Evolutionary conservation across 2,113 vertebrate genomes (phyloP).

Genomic region (Lanius collurio): DNA sequence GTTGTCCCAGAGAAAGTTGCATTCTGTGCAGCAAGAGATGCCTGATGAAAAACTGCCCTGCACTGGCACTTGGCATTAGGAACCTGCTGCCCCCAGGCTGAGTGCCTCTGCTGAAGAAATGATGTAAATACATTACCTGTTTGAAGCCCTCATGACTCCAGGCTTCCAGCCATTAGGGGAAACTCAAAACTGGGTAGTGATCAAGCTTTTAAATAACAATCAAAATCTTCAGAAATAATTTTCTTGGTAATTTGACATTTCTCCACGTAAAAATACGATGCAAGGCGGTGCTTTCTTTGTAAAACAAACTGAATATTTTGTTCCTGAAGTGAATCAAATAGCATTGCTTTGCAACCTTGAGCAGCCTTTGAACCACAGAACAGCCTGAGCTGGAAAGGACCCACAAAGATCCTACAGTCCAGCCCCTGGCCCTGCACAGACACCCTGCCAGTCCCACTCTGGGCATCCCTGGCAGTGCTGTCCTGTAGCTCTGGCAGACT

Average conservation of each 20-base stretch:
- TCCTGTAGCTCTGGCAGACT: background rate
- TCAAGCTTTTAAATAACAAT: background rate
- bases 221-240: background rate
- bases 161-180: background rate
- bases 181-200: background rate
- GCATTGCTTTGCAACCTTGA: background rate
- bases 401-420: fast-evolving
- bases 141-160: background rate
- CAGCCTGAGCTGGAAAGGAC: background rate
- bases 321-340: background rate
- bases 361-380: background rate
- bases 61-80: background rate
- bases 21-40: background rate
- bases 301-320: background rate
- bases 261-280: background rate
- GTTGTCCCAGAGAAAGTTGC: background rate
- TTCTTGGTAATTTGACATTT: background rate
- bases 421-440: background rate
- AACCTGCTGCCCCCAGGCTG: background rate
- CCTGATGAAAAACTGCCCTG: background rate
- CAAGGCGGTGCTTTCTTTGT: background rate
- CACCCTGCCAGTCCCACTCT: background rate
- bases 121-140: background rate
- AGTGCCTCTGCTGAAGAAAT: background rate
- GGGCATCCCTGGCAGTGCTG: background rate